A percentile compares a stretch with the other conserved stretches of the same genome.
Conservation (phyloP, 2,888 invertebrate genomes). For the Orthosia cruda region DNA sequence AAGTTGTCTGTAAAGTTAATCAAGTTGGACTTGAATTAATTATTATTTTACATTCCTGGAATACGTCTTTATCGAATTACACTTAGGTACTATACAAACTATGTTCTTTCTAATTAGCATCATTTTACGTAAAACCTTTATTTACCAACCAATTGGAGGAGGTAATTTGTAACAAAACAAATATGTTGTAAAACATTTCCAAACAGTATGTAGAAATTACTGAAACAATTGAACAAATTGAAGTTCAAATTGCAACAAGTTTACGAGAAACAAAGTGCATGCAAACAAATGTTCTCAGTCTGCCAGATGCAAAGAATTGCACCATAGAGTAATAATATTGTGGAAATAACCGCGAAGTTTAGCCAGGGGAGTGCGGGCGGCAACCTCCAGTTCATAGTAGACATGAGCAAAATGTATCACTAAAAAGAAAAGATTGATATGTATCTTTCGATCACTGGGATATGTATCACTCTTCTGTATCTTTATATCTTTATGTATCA, state of each 20-base stretch:
- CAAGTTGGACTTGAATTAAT: no score
- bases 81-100: no score
- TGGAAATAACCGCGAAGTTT: constrained; percentile 46
- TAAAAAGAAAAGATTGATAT: no score
- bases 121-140: neutral
- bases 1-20: no score
- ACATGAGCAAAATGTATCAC: no score
- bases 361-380: constrained; percentile 74
- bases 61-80: neutral
- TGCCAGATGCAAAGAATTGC: constrained; percentile 32
- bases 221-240: constrained; percentile 8
- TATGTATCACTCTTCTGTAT: no score
- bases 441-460: no score
- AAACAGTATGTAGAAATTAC: neutral
- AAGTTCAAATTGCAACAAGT: neutral
- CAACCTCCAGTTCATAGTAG: constrained; percentile 78
- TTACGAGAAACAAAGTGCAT: constrained; percentile 11
- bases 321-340: constrained; percentile 37
- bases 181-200: neutral
- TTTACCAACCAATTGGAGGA: neutral
- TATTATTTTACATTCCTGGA: neutral
- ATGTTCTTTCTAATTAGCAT: no score
- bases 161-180: neutral
- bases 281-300: neutral
- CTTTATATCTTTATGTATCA: no score